Base-by-base conservation (phyloP, 2,113 vertebrate genomes). In the Rallus limicola region DNA sequence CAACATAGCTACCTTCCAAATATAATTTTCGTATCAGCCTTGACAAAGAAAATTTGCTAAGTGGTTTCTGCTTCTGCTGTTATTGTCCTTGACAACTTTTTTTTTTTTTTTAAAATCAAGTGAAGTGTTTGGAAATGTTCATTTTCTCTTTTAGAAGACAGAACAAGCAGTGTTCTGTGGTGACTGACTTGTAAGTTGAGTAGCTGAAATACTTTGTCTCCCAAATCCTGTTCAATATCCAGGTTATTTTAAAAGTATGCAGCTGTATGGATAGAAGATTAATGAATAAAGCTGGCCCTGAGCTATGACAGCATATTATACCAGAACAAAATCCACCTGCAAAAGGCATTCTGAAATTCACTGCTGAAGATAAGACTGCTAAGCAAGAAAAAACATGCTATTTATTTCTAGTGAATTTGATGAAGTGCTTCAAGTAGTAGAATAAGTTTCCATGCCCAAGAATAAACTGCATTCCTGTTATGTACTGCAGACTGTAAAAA, bases 121-220 rank as follows among this genome's bases (percentile, higher is more conserved):
- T 60, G 55, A 89, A 93, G 33, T 62, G 65, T 92, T 87, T 85
- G 86, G 79, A 92, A 92, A 83, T 42, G 42, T 77, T 95, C 26
- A 20, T 50, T 46, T 46, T 48, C 19, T 85, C 92, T 92, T 94
- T 77, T 18, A 81, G 72, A 90, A 94, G 62, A 90, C 63, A 90
- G 25, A 86, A 65, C 23, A 87, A 40, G 56, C 64, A 91, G 20
- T 23, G 29, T 58, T 75, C 24, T 68, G 80, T 20, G 10, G 65
- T 53, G 24, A 63, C 65, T 76, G 91, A 74, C 24, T 62, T 21
- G 1, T 4, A 86, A 59, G 42, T 53, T 78, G 12, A 63, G 91
- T 19, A 86, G 26, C 52, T 92, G 42, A 91, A 81, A 78, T 67
- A 81, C 31, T 81, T 58, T 59, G 33, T 71, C 71, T 94, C 58